Percentiles rank a stretch among this genome's conserved stretches.
These are phyloP conservation scores for Sialis lutaria DNA, from an alignment of 2,888 invertebrate genomes.

Conservation along the genomic window DNA sequence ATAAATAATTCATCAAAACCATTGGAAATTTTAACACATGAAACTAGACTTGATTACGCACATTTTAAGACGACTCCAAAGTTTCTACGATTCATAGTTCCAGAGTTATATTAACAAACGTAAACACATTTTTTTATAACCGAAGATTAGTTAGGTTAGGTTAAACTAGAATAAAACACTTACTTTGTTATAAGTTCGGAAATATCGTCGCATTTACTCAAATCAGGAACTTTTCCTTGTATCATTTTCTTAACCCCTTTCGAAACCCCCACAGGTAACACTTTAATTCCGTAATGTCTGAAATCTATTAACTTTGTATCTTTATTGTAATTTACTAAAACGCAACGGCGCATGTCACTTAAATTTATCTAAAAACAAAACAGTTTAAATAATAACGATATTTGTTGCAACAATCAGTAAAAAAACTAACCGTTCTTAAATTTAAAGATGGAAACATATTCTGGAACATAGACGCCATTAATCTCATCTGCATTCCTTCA, in stretches of 20 bases:
- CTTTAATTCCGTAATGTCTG: conserved; percentile 87
- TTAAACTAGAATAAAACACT: too few relatives aligned
- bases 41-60: too few relatives aligned
- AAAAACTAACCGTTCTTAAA: conserved; percentile 56
- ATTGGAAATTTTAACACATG: too few relatives aligned
- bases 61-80: too few relatives aligned
- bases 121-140: too few relatives aligned
- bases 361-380: conserved; percentile 55
- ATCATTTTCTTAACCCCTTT: conserved; percentile 85
- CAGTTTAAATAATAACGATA: conserved; percentile 1
- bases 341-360: conserved; percentile 70
- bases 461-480: conserved; percentile 93
- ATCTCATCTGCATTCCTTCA: conserved; percentile 73
- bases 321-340: conserved; percentile 78
- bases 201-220: conserved; percentile 68
- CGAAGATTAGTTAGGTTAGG: too few relatives aligned
- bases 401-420: background rate
- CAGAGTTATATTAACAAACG: too few relatives aligned
- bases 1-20: too few relatives aligned
- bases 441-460: conserved; percentile 98
- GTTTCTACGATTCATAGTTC: too few relatives aligned
- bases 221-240: conserved; percentile 79
- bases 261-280: conserved; percentile 78
- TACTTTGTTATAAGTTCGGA: conserved; percentile 76
- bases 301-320: conserved; percentile 75